Percentiles rank a stretch among this genome's conserved stretches.
Evolutionary conservation across 2,888 invertebrate species (phyloP).

Genomic region (Caenorhabditis panamensis): DNA sequence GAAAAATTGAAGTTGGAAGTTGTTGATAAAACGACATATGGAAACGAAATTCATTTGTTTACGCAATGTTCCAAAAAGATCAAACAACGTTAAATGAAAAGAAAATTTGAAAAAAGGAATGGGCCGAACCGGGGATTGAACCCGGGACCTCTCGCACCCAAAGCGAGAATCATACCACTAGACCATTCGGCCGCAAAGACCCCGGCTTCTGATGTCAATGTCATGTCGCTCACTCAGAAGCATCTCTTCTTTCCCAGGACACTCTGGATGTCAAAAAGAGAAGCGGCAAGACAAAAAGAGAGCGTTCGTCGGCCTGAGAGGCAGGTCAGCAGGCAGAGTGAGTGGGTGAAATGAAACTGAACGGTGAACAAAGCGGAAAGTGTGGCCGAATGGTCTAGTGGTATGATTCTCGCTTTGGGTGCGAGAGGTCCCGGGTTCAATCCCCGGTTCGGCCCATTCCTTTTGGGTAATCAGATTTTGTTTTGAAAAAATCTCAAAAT

Average conservation of each 20-base stretch:
- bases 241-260: neutral
- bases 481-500: too few relatives aligned
- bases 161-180: slow-evolving; percentile 81
- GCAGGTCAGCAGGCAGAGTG: slow-evolving; percentile 1
- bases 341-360: slow-evolving; percentile 14
- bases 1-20: too few relatives aligned
- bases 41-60: too few relatives aligned
- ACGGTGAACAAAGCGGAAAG: neutral
- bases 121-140: slow-evolving; percentile 79
- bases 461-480: neutral
- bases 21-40: too few relatives aligned
- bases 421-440: slow-evolving; percentile 81
- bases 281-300: slow-evolving; percentile 1
- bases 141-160: slow-evolving; percentile 81
- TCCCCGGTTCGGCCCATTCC: slow-evolving; percentile 75
- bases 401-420: slow-evolving; percentile 81
- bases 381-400: slow-evolving; percentile 78
- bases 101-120: slow-evolving; percentile 44
- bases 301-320: slow-evolving; percentile 12
- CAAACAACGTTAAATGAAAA: too few relatives aligned
- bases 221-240: slow-evolving; percentile 16
- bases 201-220: slow-evolving; percentile 3
- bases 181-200: slow-evolving; percentile 72
- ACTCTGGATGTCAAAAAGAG: neutral
- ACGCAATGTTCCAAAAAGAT: too few relatives aligned